Evolutionary conservation across 2,113 vertebrate genomes (phyloP).

Genomic region (Lepus timidus): DNA sequence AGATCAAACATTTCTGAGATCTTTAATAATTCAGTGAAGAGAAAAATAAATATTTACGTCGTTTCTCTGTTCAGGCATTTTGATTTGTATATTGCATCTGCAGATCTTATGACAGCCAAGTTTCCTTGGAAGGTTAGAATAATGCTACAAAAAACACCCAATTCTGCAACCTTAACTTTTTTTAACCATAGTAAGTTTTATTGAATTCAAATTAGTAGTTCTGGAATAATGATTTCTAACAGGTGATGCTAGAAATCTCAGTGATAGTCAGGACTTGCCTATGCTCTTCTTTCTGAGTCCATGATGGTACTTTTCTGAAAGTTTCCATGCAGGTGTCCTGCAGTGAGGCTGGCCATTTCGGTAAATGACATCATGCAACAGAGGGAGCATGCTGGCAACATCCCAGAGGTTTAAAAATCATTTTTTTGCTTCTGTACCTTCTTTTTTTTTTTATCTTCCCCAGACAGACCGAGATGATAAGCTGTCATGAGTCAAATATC

Average conservation of each 20-base stretch:
- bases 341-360: constrained; percentile 63
- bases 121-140: constrained; percentile 63
- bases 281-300: constrained; percentile 48
- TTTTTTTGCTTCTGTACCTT: constrained; percentile 69
- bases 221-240: constrained; percentile 36
- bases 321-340: constrained; percentile 58
- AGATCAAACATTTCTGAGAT: constrained; percentile 77
- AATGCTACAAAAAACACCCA: constrained; percentile 60
- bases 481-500: constrained; percentile 48
- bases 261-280: background rate
- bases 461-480: constrained; percentile 50
- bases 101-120: constrained; percentile 67
- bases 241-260: constrained; percentile 49
- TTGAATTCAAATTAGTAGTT: constrained; percentile 57
- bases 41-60: constrained; percentile 79
- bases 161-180: constrained; percentile 15
- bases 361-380: constrained; percentile 64
- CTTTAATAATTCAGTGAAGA: constrained; percentile 77
- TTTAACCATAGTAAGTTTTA: constrained; percentile 43
- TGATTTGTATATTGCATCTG: constrained; percentile 74
- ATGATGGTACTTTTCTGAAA: constrained; percentile 67
- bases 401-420: constrained; percentile 65
- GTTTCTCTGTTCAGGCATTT: constrained; percentile 64
- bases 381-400: constrained; percentile 37
- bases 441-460: constrained; percentile 65